Evolutionary conservation across 2,888 invertebrate species (phyloP), one percentile per base, ranked within the genome.

Genomic region (Venusia cambrica): DNA sequence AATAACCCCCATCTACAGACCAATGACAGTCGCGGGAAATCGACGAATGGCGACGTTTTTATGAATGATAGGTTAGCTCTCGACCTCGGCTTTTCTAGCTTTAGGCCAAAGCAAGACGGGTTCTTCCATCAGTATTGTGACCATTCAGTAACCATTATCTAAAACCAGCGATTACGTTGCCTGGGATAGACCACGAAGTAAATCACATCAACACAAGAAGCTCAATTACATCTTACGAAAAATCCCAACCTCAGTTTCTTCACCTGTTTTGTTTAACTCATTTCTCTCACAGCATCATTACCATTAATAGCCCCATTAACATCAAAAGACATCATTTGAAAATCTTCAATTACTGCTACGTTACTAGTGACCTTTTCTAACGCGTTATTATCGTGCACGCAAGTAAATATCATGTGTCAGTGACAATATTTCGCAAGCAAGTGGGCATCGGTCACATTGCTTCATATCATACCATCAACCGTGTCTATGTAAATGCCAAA

Each of bases 401-500:
- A 66, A 62, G 59, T 62, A 66, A 71, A 75, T 72, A 73, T 66
- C 66, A 70, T 44, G 48, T 47, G 54, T 48, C 48, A 72, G 64
- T 72, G 73, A 76, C 74, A 72, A 69, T 50, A 57, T 79, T 78
- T 74, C 64, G 71, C 60, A 75, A 77, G 51, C 36, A 26, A 38
- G 37, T 45, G 25, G 45, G 44, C 44, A 57, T 45, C 54, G 55
- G 41, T 50, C 54, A 48, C n/a, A 51, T 78, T 76, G 73, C 68
- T 54, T 75, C 73, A 80, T 66, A 60, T 54, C 41, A 64, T 62
- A n/a, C n/a, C n/a, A n/a, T n/a, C n/a, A n/a, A n/a, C n/a, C n/a
- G n/a, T 33, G 26, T 12, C 28, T 65, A 57, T 61, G 65, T 60
- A 81, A 87, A 85, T 84, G 83, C 72, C 81, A 83, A 76, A 81